phyloP scores from a whole-genome alignment of 1,140 invertebrate species.

The Elysia chlorotica region DNA sequence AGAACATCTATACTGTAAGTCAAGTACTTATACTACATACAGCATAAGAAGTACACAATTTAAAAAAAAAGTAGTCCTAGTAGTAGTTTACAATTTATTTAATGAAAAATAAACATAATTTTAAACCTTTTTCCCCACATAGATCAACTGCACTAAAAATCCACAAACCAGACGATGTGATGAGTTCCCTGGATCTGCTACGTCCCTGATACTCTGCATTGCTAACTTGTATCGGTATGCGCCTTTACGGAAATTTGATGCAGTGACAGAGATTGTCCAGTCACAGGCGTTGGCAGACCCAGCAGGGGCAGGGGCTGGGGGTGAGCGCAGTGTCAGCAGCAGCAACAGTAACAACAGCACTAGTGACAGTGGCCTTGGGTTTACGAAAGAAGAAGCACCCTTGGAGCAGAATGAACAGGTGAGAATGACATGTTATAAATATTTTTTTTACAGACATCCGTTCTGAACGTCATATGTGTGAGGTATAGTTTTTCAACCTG shows the following conservation, averaged over 20 bases:
- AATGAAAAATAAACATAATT: no score
- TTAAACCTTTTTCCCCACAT: no score
- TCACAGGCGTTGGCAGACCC: slow-evolving; percentile 65
- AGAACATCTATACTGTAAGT: no score
- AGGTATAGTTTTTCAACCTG: no score
- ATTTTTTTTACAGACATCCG: no score
- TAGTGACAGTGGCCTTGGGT: slow-evolving; percentile 92
- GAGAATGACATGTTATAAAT: no score
- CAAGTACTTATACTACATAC: no score
- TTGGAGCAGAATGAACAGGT: slow-evolving; percentile 65
- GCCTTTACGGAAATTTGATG: slow-evolving; percentile 60
- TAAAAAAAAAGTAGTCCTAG: no score
- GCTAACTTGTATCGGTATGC: slow-evolving; percentile 54
- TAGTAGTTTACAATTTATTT: background rate
- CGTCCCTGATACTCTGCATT: slow-evolving; percentile 74
- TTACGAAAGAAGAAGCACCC: slow-evolving; percentile 73
- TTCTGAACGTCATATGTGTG: no score
- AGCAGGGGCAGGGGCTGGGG: background rate
- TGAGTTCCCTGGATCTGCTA: slow-evolving; percentile 88
- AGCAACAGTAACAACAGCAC: slow-evolving; percentile 77
- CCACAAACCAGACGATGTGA: slow-evolving; percentile 73
- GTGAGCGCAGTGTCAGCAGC: slow-evolving; percentile 66
- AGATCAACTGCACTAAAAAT: slow-evolving; percentile 71
- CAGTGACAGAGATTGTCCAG: slow-evolving; percentile 43
- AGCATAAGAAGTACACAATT: no score